Conservation (phyloP, 2,113 vertebrate species). For the Eptesicus fuscus region DNA sequence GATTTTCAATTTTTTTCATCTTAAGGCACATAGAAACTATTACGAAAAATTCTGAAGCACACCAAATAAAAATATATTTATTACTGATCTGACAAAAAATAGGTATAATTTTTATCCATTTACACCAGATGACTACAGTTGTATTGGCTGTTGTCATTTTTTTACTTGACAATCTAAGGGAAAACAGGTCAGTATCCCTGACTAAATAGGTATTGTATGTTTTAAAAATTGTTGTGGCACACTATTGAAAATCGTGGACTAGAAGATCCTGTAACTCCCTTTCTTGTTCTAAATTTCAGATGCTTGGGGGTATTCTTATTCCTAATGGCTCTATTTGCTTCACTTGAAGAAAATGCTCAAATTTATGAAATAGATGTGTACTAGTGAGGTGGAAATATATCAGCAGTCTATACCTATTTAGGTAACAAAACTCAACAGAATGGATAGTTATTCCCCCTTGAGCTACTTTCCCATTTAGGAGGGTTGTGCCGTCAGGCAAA, state of each 20-base stretch:
- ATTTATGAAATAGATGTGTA: background rate
- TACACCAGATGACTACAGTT: background rate
- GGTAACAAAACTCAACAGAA: background rate
- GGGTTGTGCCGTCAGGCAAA: background rate
- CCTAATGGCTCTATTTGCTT: background rate
- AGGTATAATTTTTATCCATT: background rate
- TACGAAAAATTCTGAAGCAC: background rate
- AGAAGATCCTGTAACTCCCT: background rate
- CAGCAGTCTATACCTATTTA: background rate
- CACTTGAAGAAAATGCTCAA: background rate
- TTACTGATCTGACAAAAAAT: background rate
- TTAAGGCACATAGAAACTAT: background rate
- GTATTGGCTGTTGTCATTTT: background rate
- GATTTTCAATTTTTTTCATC: background rate
- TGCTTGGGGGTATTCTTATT: background rate
- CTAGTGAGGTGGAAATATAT: background rate
- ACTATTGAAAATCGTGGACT: background rate
- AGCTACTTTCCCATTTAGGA: background rate
- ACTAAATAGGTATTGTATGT: background rate
- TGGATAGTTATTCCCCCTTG: background rate
- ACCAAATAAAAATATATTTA: background rate
- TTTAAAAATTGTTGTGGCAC: background rate
- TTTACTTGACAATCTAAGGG: background rate
- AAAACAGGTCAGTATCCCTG: background rate
- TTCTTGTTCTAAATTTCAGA: background rate